Percentiles rank a stretch among this genome's conserved stretches.
Conservation (phyloP, 2,888 invertebrate species). For the Meandrusa payeni region DNA sequence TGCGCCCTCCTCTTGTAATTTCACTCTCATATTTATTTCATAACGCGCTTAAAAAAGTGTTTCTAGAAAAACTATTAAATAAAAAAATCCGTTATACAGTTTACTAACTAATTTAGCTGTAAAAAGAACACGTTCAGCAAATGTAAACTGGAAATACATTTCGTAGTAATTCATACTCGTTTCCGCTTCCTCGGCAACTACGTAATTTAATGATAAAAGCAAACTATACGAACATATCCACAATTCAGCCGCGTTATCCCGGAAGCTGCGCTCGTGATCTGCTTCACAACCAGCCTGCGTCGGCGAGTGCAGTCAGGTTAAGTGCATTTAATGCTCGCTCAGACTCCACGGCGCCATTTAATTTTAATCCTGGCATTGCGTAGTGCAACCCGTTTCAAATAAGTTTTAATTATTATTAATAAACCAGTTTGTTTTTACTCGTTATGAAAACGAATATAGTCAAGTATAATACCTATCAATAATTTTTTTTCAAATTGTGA, state of each 20-base stretch:
- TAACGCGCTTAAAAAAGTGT: too few species aligned
- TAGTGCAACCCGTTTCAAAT: background rate
- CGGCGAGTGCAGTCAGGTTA: background rate
- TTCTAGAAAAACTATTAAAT: too few species aligned
- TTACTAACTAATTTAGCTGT: too few species aligned
- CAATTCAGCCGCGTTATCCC: slow-evolving; percentile 12
- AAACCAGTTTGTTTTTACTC: background rate
- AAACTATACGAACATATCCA: slow-evolving; percentile 8
- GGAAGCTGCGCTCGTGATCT: slow-evolving; percentile 18
- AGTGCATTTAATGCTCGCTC: slow-evolving; percentile 6
- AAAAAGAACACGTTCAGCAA: too few species aligned
- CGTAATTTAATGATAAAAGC: slow-evolving; percentile 15
- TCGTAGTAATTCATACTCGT: background rate
- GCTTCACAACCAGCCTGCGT: slow-evolving; percentile 12
- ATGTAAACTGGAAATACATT: too few species aligned
- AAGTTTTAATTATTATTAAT: slow-evolving; percentile 3
- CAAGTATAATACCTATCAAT: too few species aligned
- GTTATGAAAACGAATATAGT: too few species aligned
- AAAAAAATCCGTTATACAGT: too few species aligned
- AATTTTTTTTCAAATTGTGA: too few species aligned
- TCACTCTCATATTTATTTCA: too few species aligned
- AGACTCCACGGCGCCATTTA: slow-evolving; percentile 1
- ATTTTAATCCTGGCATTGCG: slow-evolving; percentile 6
- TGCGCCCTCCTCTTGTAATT: too few species aligned
- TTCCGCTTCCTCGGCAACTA: background rate